Conservation (phyloP, 2,797 vertebrate genomes). For the Pyrocephalus nanus region DNA sequence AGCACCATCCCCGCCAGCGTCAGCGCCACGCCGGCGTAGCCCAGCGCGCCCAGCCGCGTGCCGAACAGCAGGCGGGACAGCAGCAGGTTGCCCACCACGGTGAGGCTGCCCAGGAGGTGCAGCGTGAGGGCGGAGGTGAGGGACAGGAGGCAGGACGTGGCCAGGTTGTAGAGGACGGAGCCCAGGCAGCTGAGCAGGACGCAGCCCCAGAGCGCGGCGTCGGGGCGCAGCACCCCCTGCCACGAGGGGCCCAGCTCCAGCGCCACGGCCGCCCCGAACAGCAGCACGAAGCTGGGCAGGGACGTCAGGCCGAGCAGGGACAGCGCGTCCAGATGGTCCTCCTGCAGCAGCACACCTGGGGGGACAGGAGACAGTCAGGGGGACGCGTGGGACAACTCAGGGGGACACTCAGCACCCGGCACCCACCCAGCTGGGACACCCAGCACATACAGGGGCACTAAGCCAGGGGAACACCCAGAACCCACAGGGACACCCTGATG, state of each 20-base stretch:
- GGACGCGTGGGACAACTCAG: neutral
- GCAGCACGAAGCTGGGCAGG: constrained; percentile 93
- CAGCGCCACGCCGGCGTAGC: constrained; percentile 87
- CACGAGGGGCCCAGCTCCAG: constrained; percentile 86
- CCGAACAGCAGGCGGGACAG: constrained; percentile 90
- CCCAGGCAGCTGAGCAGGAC: constrained; percentile 94
- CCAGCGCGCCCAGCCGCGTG: constrained; percentile 84
- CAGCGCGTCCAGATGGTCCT: constrained; percentile 90
- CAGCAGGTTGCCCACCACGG: constrained; percentile 91
- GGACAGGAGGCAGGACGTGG: constrained; percentile 92
- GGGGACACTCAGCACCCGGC: neutral
- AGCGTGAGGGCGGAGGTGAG: constrained; percentile 96
- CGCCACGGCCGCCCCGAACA: constrained; percentile 84
- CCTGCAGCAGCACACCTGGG: constrained; percentile 91
- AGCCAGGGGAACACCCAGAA: neutral
- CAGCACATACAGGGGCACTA: too few species aligned
- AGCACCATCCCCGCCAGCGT: constrained; percentile 90
- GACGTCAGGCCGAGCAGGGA: constrained; percentile 93
- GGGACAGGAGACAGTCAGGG: neutral
- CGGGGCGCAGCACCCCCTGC: constrained; percentile 79
- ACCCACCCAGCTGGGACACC: too few species aligned
- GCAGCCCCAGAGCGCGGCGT: constrained; percentile 87
- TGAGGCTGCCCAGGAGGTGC: constrained; percentile 94
- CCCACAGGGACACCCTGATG: neutral
- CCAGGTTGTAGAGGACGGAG: constrained; percentile 95